A percentile compares a stretch with the other conserved stretches of the same genome.
phyloP scores from a whole-genome alignment of 2,888 invertebrate species.

The Octonoba sinensis region DNA sequence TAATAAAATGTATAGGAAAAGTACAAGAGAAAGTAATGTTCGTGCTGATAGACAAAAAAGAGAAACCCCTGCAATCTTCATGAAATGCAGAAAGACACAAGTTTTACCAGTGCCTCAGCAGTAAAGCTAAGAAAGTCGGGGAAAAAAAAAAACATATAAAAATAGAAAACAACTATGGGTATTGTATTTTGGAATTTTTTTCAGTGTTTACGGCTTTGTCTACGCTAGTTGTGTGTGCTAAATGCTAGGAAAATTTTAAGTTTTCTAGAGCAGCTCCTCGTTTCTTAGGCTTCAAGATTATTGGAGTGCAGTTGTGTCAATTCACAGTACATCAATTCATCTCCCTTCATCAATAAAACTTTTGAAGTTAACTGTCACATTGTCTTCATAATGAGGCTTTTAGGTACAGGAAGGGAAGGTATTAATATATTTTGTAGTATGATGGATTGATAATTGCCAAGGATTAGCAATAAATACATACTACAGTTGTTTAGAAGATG shows the following conservation, averaged over 20 bases:
- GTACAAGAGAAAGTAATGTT: too few species aligned
- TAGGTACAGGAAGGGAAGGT: not conserved
- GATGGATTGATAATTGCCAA: constrained; percentile 6
- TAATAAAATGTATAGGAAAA: too few species aligned
- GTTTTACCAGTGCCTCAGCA: not conserved
- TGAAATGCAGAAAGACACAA: not conserved
- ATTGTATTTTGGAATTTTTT: constrained; percentile 3
- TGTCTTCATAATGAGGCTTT: not conserved
- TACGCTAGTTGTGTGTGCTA: not conserved
- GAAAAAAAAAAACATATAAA: not conserved
- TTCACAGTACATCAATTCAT: not conserved
- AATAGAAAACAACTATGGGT: not conserved
- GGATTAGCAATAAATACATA: not conserved
- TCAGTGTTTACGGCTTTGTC: not conserved
- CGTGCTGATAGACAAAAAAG: not conserved
- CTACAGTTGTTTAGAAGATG: not conserved
- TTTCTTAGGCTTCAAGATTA: not conserved
- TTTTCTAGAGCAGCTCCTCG: not conserved
- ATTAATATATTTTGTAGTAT: constrained; percentile 9
- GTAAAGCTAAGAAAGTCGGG: not conserved
- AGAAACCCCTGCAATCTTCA: not conserved
- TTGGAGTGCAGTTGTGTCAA: not conserved
- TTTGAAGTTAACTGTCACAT: not conserved
- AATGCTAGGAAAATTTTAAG: not conserved
- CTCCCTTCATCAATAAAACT: not conserved